phyloP scores from a whole-genome alignment of 1,140 invertebrate species.

The Drosophila azteca region DNA sequence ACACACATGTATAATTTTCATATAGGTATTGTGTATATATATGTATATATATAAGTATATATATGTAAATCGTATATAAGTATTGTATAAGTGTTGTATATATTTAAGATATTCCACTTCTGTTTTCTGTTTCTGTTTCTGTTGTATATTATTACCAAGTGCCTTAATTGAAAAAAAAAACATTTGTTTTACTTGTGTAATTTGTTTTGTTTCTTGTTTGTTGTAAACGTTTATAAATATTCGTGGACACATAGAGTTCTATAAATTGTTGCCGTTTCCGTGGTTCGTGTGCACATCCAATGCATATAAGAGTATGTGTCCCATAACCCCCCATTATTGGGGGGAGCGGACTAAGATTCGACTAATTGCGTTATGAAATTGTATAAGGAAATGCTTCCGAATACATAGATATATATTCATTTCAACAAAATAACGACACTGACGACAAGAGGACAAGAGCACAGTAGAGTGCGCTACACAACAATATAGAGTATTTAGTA shows the following conservation, averaged over 20 bases:
- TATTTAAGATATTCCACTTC: conserved; percentile 37
- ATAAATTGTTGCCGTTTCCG: conserved; percentile 5
- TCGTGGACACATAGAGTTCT: conserved; percentile 23
- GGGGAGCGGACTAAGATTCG: conserved; percentile 6
- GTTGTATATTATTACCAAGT: conserved; percentile 24
- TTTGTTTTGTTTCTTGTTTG: conserved; percentile 22
- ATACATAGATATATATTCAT: not conserved
- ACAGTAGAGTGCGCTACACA: too few species aligned
- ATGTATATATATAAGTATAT: conserved; percentile 7
- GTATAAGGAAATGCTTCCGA: conserved; percentile 52
- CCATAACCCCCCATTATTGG: not conserved
- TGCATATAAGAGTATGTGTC: conserved; percentile 4
- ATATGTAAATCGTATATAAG: conserved; percentile 62
- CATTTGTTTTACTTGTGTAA: conserved; percentile 12
- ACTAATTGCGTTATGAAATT: conserved; percentile 25
- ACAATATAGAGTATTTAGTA: too few species aligned
- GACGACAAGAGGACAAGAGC: too few species aligned
- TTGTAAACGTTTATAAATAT: conserved; percentile 44
- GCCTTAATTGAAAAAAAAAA: conserved; percentile 21
- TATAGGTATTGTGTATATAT: conserved; percentile 1
- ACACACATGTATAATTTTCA: conserved; percentile 33
- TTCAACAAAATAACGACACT: conserved; percentile 3
- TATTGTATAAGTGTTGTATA: conserved; percentile 27
- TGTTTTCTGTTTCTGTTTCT: not conserved
- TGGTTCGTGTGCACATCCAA: too few species aligned